Evolutionary conservation across 2,888 invertebrate genomes (phyloP), one percentile per base, ranked within the genome.

Genomic region (Gastrophysa polygoni): DNA sequence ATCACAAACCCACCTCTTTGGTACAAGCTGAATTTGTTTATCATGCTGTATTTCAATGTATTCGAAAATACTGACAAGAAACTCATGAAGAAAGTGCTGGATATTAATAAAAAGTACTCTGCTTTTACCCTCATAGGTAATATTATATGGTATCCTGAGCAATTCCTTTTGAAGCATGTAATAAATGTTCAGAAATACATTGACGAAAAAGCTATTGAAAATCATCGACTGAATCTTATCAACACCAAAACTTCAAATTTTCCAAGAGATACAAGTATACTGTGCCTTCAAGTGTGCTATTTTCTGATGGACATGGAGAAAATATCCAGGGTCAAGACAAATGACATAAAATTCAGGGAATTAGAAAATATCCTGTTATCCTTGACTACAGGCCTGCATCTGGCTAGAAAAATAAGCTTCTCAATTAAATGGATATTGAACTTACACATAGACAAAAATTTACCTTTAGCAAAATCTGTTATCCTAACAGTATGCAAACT

Each of bases 121-220:
- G 91, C 91, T 29, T 88, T 95, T 61, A 89, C 90, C 48, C 81
- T 98, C 29, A 85, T 88, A 61, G 95, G 93, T 1, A 92, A 92
- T 75, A 85, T 91, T 14, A 80, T 93, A 57, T 97, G 95, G 95
- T 89, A 91, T 74, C 93, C 96, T 0, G 91, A 91, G 77, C 86
- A 88, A 71, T 97, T 96, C 81, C 83, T 97, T 2, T 81, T 85
- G 48, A 86, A 86, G 70, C 86, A 88, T 79, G 82, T 87, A 66
- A 83, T 87, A 70, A 81, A 89, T 71, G 77, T 87, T 81, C 78
- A 85, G 81, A 80, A 85, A 80, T 79, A 81, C 80, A 81, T 85
- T 78, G 80, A 85, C 83, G 73, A 78, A 64, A 81, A 82, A 70
- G 73, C 77, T 11, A 80, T 84, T 5, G 77, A 78, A 43, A 75